Evolutionary conservation across 2,888 invertebrate genomes (phyloP), one percentile per base, ranked within the genome.

Genomic region (Tuberolachnus salignus): DNA sequence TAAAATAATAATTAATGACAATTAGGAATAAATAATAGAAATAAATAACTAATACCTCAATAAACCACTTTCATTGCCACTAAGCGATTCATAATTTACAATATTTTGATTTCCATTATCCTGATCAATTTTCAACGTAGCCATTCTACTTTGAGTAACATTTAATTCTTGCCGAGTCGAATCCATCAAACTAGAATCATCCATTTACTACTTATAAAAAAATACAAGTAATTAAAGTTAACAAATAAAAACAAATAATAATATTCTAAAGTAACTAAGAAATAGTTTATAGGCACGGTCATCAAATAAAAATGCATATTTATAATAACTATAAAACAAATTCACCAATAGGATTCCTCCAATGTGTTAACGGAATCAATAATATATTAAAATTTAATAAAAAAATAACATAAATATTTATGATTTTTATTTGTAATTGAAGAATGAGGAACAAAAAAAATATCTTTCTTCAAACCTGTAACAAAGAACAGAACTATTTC

Each of bases 161-260:
- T 67, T 78, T 59, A 59, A 78, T 42, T 78, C 78, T 69, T 78
- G 75, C 14, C 67, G 78, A n/a, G 78, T 59, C 69, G 78, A 78
- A 78, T 78, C 78, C 78, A 78, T 78, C 16, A 78, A 78, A 51
- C 69, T 59, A 57, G 59, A 66, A 69, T 78, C 67, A 11, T 26
- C 69, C 78, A 78, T 78, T 26, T 53, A 75, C 34, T 34, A 74
- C 66, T 66, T 34, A 66, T 23, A 9, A 51, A 64, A 9, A 44
- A 53, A 42, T 55, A 59, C 6, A 34, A 34, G 34, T 34, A 34
- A 34, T 34, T 34, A 34, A 1, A 34, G 26, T 59, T 26, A n/a
- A 59, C 8, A 59, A 8, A 59, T 23, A 14, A 59, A 8, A 21
- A 16, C 1, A 59, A 16, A 59, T 51, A 57, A n/a, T n/a, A n/a